These are phyloP conservation scores for Macrocentrus cingulum DNA, from an alignment of 1,140 invertebrate genomes.

Conservation along the genomic window DNA sequence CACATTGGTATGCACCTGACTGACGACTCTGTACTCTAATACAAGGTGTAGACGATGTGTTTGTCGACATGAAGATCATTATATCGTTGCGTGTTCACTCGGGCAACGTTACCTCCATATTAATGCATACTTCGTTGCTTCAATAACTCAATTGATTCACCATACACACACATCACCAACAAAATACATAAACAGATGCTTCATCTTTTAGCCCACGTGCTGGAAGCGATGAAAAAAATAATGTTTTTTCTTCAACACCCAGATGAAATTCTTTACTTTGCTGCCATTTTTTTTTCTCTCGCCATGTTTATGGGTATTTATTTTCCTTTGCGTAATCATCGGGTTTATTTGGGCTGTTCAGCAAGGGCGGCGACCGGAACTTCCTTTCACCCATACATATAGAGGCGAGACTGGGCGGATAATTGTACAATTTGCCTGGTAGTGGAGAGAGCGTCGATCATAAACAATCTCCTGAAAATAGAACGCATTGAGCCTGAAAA, in stretches of 20 bases:
- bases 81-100: too few species aligned
- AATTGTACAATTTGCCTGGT: constrained; percentile 30
- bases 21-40: too few species aligned
- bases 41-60: too few species aligned
- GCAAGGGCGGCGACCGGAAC: constrained; percentile 26
- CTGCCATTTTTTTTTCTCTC: neutral
- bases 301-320: constrained; percentile 2
- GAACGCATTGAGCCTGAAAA: constrained; percentile 9
- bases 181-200: too few species aligned
- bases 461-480: constrained; percentile 22
- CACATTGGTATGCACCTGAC: too few species aligned
- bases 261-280: too few species aligned
- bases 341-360: constrained; percentile 23
- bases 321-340: constrained; percentile 22
- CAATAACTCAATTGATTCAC: too few species aligned
- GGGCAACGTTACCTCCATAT: too few species aligned
- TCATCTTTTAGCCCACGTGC: too few species aligned
- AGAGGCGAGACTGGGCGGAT: constrained; percentile 27
- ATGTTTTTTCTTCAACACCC: neutral
- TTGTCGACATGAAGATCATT: too few species aligned
- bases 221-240: constrained; percentile 19
- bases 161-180: too few species aligned
- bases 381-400: constrained; percentile 13
- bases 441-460: neutral
- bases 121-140: too few species aligned